Base-by-base conservation (phyloP, 2,797 vertebrate species). In the Bufotes viridis region DNA sequence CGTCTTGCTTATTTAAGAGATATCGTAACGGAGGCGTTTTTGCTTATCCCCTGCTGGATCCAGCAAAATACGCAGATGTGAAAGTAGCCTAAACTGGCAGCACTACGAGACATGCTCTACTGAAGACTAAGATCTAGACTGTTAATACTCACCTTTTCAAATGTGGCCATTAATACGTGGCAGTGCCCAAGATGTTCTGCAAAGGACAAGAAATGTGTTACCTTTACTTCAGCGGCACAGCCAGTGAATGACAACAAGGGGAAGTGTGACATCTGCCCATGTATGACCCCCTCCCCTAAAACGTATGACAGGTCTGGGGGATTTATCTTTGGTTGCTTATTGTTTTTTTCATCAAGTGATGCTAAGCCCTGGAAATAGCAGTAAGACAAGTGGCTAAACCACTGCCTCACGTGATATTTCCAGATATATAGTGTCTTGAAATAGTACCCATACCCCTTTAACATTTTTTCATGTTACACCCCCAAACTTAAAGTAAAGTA, bases 141-240 rank as follows among this genome's bases (percentile, higher is more conserved):
- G 26, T 18, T 34, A 60, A 34, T 51, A 78, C 92, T 91, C 91
- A 99, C 98, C 97, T 97, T 99, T 93, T 99, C 98, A 91, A 99
- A 99, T 3, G 98, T 98, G 42, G 98, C 98, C 90, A 99, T 94
- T 74, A 99, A 95, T 51, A 99, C 97, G 18, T 99, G 98, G 90
- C 96, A 97, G 88, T 99, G 98, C 60, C 98, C 98, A 11, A 95
- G 92, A 90, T 98, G 98, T 78, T 99, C 98, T 99, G 95, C 87
- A 94, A 53, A 92, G 92, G 88, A 93, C 34, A 81, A 13, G 17
- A 61, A 83, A 34, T 8, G 49, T 24, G 22, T 51, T 74, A 74
- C 1, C 34, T 8, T 74, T 18, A 42, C 15, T 34, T 70, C 26
- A 14, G 26, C 15, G 24, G 29, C 24, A 10, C 58, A 34, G 29